Conservation (phyloP, 2,888 invertebrate species). For the Thecophora atra region DNA sequence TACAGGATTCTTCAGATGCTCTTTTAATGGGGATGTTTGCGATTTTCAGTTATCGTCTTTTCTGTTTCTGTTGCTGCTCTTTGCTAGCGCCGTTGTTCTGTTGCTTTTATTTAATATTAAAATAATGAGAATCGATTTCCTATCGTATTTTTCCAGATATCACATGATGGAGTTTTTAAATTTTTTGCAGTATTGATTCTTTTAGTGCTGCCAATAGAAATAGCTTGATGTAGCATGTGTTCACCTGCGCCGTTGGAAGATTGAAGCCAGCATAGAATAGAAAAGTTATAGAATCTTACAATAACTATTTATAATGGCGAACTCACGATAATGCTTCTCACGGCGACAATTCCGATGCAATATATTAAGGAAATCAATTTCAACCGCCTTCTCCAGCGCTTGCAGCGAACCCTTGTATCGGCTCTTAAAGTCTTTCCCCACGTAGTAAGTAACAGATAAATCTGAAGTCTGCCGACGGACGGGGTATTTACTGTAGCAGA, state of each 20-base stretch:
- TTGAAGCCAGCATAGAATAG: no score
- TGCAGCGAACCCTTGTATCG: slow-evolving; percentile 90
- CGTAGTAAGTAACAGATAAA: slow-evolving; percentile 89
- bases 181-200: slow-evolving; percentile 84
- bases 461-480: slow-evolving; percentile 77
- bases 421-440: slow-evolving; percentile 84
- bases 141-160: slow-evolving; percentile 72
- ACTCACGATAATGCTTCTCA: slow-evolving; percentile 82
- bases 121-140: slow-evolving; percentile 48
- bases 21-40: no score
- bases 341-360: slow-evolving; percentile 90
- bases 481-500: slow-evolving; percentile 68
- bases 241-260: slow-evolving; percentile 70
- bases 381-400: slow-evolving; percentile 89
- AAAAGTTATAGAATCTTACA: no score
- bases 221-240: slow-evolving; percentile 92
- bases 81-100: no score
- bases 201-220: slow-evolving; percentile 87
- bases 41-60: no score
- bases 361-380: slow-evolving; percentile 89
- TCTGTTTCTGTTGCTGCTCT: no score
- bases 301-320: neutral
- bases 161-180: slow-evolving; percentile 83
- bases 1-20: no score
- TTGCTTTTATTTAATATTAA: no score